phyloP scores from a whole-genome alignment of 2,888 invertebrate species.

The Patella depressa region DNA sequence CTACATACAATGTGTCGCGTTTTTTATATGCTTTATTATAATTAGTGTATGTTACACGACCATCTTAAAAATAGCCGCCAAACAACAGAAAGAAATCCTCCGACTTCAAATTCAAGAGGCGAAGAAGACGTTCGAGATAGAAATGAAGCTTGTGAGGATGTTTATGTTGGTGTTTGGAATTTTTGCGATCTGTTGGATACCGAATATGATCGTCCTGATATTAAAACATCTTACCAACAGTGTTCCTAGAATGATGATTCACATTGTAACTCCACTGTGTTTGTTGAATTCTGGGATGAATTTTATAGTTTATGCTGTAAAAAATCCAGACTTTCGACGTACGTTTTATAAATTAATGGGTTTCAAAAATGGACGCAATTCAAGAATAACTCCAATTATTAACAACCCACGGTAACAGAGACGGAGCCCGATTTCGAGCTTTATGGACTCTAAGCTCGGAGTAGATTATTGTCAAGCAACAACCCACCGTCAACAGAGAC shows the following conservation, averaged over 20 bases:
- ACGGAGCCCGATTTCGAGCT: too few relatives aligned
- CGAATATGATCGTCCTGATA: neutral
- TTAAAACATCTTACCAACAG: neutral
- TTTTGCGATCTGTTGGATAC: slow-evolving; percentile 16
- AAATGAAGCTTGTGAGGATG: slow-evolving; percentile 4
- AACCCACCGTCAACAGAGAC: too few relatives aligned
- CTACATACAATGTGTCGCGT: neutral
- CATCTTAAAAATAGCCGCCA: slow-evolving; percentile 4
- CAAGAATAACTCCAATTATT: too few relatives aligned
- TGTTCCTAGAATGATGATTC: neutral
- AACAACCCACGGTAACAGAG: too few relatives aligned
- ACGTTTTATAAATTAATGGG: neutral
- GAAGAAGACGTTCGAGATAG: neutral
- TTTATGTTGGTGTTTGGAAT: slow-evolving; percentile 21
- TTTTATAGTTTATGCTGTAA: slow-evolving; percentile 15
- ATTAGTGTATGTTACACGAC: neutral
- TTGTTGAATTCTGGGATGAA: slow-evolving; percentile 16
- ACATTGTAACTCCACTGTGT: neutral
- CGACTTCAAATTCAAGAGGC: neutral
- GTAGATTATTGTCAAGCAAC: too few relatives aligned
- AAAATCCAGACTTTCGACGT: slow-evolving; percentile 11
- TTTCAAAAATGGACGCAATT: neutral
- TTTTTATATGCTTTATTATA: neutral
- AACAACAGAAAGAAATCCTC: neutral
- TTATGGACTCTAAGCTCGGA: too few relatives aligned